Evolutionary conservation across 2,113 vertebrate genomes (phyloP), one percentile per base, ranked within the genome.

Genomic region (Urocolius indicus): DNA sequence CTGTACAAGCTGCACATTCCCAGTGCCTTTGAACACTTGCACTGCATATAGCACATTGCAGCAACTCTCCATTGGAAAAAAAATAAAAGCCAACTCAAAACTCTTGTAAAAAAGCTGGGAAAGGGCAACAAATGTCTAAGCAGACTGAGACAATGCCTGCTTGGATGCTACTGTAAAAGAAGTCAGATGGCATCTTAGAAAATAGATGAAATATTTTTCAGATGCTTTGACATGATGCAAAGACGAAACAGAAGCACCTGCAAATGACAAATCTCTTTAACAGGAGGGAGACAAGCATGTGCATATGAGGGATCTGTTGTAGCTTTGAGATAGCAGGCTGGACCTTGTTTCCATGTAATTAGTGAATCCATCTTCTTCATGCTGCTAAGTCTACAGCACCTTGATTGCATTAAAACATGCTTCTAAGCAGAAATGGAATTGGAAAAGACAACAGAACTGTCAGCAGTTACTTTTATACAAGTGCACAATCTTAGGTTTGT

Each of bases 271-370:
- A 91, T 57, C 30, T 82, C 66, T 65, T 13, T 49, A 85, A 38
- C 46, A 94, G 71, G 41, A 90, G 63, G 27, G 46, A 76, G 55
- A 73, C 24, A 46, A 62, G 63, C 46, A 38, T 15, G 43, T 32
- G 78, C 75, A 29, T 69, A 4, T 43, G 72, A 87, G 79, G 58
- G 51, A 59, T 90, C 48, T 76, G 38, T n/a, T 71, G 69, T 46
- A 38, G 80, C 80, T 91, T 55, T 73, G 49, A 85, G 75, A 43
- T 16, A 74, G 55, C 59, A 85, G 48, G 59, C 82, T 91, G 82
- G 89, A 80, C 85, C 72, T 92, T 73, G 52, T 80, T 93, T 85
- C 71, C 38, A 23, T 73, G 90, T 91, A 89, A 91, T 87, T 94
- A 93, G 78, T 24, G 34, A 93, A 93, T 93, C 65, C 43, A 82